phyloP scores from a whole-genome alignment of 2,797 vertebrate species.

The Acanthurus tractus region DNA sequence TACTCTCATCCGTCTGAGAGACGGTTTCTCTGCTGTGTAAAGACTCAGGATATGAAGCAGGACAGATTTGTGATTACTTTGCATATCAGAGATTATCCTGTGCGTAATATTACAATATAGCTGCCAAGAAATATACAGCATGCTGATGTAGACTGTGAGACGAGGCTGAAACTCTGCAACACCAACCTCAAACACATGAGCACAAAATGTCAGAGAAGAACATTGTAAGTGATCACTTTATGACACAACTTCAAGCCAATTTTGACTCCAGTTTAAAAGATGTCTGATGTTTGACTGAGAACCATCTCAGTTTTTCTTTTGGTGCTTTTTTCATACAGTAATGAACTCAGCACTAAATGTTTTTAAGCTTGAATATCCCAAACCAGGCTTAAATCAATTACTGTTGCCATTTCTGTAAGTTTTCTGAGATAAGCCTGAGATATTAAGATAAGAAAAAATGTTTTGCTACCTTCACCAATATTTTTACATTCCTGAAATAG shows the following conservation, averaged over 20 bases:
- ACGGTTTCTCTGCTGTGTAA: too few species aligned
- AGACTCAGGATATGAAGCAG: neutral
- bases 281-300: neutral
- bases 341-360: too few species aligned
- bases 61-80: neutral
- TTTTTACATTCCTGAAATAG: slow-evolving; percentile 13
- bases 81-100: neutral
- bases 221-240: neutral
- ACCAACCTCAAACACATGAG: neutral
- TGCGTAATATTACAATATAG: neutral
- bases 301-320: neutral
- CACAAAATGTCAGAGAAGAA: neutral
- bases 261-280: neutral
- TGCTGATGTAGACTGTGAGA: neutral
- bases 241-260: neutral
- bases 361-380: neutral
- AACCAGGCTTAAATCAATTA: accelerated
- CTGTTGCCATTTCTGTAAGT: neutral
- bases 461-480: neutral
- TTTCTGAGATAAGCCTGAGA: neutral
- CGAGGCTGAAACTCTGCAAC: neutral
- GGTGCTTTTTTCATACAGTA: neutral
- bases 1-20: too few species aligned
- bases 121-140: neutral
- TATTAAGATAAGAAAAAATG: neutral